Evolutionary conservation across 2,888 invertebrate genomes (phyloP), one percentile per base, ranked within the genome.

Genomic region (Scrobipalpa costella): DNA sequence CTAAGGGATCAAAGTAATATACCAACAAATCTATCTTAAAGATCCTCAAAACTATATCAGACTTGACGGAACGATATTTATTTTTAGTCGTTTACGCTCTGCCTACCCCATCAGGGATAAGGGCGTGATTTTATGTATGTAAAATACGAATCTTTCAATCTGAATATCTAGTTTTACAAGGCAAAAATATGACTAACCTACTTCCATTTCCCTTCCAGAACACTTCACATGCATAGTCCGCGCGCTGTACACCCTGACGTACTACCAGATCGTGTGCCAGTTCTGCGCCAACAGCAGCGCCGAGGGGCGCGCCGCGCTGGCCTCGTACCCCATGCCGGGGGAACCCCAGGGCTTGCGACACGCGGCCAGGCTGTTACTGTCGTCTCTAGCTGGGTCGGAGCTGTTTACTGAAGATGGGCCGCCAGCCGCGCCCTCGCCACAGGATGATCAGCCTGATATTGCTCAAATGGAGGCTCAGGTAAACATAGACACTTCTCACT

Each of bases 141-240:
- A 27, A 27, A 27, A 27, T 27, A 27, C 27, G 27, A 27, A 27
- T 27, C 27, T 3, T 27, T 27, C 2, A 27, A 5, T 27, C 27
- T 27, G 27, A 27, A n/a, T n/a, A n/a, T n/a, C n/a, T n/a, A n/a
- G n/a, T n/a, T n/a, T 34, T 34, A 34, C 34, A 7, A 34, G 34
- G 5, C 34, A 34, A 34, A 34, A 36, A 40, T 40, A 52, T 52
- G 21, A 21, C 7, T 52, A 9, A 27, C 6, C 11, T 52, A 27
- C 27, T 8, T 19, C 17, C 33, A 5, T 62, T 34, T 11, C 13
- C 8, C 27, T 65, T 15, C 1, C 92, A 98, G 98, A 95, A 61
- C 97, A 97, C 83, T 98, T 96, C 88, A 96, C 96, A 0, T 95
- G 96, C 79, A 94, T 98, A 75, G 96, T 98, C 1, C 95, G 96